These are phyloP conservation scores for Listronotus bonariensis DNA, from an alignment of 1,140 invertebrate species.

Conservation along the genomic window DNA sequence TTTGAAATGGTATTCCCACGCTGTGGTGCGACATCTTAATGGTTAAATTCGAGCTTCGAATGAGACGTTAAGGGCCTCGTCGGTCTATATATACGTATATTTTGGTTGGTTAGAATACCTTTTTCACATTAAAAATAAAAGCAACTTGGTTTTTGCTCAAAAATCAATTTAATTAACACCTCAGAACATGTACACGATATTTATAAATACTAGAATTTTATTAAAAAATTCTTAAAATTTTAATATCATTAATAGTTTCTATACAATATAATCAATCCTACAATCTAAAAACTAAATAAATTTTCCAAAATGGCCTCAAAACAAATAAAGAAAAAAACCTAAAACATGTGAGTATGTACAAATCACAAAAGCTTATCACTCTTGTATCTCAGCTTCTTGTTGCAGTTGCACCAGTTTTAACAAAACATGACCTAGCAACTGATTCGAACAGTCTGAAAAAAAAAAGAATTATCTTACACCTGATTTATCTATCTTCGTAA, in stretches of 20 bases:
- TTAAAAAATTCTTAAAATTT: conserved; percentile 14
- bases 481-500: too few relatives aligned
- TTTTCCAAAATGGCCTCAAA: conserved; percentile 5
- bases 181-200: background rate
- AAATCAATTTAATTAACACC: too few relatives aligned
- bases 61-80: too few relatives aligned
- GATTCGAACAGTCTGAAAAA: conserved; percentile 84
- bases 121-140: too few relatives aligned
- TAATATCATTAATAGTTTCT: conserved; percentile 2
- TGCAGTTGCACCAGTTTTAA: conserved; percentile 66
- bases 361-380: conserved; percentile 57
- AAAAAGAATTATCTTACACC: too few relatives aligned
- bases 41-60: too few relatives aligned
- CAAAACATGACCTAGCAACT: conserved; percentile 91
- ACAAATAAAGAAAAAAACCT: background rate
- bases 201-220: conserved; percentile 11
- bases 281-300: conserved; percentile 13
- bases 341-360: background rate
- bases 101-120: too few relatives aligned
- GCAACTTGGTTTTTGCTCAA: too few relatives aligned
- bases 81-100: too few relatives aligned
- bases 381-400: conserved; percentile 63
- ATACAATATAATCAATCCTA: conserved; percentile 12
- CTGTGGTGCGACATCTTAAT: too few relatives aligned
- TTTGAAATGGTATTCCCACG: too few relatives aligned